Conservation (phyloP, 2,113 vertebrate genomes). For the Indicator indicator region DNA sequence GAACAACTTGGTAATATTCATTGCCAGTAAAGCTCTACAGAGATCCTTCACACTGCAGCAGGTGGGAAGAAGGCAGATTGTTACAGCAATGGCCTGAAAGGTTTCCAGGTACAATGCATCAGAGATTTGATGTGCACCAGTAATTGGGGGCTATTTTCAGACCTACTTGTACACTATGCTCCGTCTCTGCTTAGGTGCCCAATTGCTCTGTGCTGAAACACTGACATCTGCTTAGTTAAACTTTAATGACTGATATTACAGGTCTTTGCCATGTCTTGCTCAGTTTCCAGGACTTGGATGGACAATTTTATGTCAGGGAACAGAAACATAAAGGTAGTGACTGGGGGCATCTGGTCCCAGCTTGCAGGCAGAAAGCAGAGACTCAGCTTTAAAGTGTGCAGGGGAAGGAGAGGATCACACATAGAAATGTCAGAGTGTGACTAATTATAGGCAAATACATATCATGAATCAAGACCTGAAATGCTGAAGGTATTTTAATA, state of each 20-base stretch:
- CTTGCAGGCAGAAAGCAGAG: neutral
- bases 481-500: neutral
- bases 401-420: neutral
- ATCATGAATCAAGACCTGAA: neutral
- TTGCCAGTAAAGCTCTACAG: neutral
- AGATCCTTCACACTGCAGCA: neutral
- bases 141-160: neutral
- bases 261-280: neutral
- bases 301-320: neutral
- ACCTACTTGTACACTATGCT: neutral
- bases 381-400: neutral
- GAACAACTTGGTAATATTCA: neutral
- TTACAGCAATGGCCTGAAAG: neutral
- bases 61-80: neutral
- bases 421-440: neutral
- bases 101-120: neutral
- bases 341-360: neutral
- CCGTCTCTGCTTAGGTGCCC: neutral
- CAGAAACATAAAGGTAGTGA: neutral
- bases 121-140: neutral
- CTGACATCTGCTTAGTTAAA: neutral
- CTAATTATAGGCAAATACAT: neutral
- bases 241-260: neutral
- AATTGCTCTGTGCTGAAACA: neutral
- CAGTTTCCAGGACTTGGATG: neutral